Base-by-base conservation (phyloP, 2,888 invertebrate species). In the Megaustenia siamemsis region DNA sequence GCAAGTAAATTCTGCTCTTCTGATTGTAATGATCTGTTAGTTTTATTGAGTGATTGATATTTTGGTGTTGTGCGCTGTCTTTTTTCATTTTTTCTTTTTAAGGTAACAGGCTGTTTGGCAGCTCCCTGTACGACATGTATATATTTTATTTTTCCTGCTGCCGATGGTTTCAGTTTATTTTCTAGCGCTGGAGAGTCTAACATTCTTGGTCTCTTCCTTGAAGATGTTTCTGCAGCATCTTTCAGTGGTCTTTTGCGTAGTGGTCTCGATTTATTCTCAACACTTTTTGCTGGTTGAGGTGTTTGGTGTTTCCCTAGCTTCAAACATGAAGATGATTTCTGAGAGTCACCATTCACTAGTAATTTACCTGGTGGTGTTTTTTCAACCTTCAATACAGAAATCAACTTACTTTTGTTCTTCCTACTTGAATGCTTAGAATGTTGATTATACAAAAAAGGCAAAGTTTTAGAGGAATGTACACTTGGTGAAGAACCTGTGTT, bases 121-220 rank as follows among this genome's bases (percentile, higher is more conserved):
- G 68, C 18, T 68, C 10, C 21, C 21, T 68, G 35, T 18, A 38
- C 32, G 38, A 38, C 5, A 68, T 68, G 68, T 21, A 18, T 15
- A 38, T 18, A 15, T 21, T 38, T 18, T 21, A 38, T 69, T 24
- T 43, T 71, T 10, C 6, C 24, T 71, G 8, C 21, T 35, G 35
- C 1, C 38, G 68, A 1, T 38, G 6, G 40, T 21, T 69, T 69
- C 38, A 40, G 3, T 24, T 69, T 24, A 40, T 69, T 40, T 69
- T 10, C 40, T 24, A 40, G 24, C 5, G 38, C 5, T 40, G 69
- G 6, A 40, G 38, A 40, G 10, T 24, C 21, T 32, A 15, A 63
- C 63, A 63, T 2, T 40, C 40, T 69, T 69, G 3, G 69, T 69
- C 40, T 69, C 69, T 69, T 69, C 4, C 69, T 69, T 24, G 40